A percentile compares a stretch with the other conserved stretches of the same genome.
Evolutionary conservation across 2,797 vertebrate genomes (phyloP).

Genomic region (Coluber constrictor): DNA sequence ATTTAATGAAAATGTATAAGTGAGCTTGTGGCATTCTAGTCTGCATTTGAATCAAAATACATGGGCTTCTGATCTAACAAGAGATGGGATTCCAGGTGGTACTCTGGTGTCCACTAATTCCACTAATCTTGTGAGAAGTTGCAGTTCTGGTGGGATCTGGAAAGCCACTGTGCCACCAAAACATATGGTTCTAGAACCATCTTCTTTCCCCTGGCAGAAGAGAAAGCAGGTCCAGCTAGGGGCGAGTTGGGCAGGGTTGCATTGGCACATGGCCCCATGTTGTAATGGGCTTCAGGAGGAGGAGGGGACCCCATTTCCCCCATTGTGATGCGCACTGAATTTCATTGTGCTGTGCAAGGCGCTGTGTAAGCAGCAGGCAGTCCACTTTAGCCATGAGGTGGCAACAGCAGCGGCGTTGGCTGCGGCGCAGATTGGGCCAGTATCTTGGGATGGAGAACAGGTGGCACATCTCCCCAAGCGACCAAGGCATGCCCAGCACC

Average conservation of each 20-base stretch:
- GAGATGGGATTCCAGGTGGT: too few species aligned
- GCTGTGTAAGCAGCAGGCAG: background rate
- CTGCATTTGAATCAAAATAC: background rate
- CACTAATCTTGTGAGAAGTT: too few species aligned
- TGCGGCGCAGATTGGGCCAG: conserved; percentile 15
- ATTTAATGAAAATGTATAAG: background rate
- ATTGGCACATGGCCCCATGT: too few species aligned
- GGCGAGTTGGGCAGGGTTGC: background rate
- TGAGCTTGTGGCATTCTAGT: background rate
- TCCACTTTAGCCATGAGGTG: conserved; percentile 19
- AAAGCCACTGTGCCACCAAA: too few species aligned
- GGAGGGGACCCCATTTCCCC: background rate
- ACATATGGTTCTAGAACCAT: background rate
- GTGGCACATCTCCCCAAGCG: background rate
- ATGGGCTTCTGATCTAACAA: too few species aligned
- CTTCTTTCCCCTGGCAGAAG: too few species aligned
- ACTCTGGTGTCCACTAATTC: too few species aligned
- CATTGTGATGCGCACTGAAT: conserved; percentile 3
- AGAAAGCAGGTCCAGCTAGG: background rate
- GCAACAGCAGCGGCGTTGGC: conserved; percentile 10
- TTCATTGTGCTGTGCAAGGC: background rate
- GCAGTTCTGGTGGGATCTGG: too few species aligned
- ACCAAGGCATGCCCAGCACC: background rate
- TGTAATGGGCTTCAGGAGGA: background rate
- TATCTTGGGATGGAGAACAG: background rate